phyloP scores from a whole-genome alignment of 2,113 vertebrate species.

The Hippopotamus amphibius region DNA sequence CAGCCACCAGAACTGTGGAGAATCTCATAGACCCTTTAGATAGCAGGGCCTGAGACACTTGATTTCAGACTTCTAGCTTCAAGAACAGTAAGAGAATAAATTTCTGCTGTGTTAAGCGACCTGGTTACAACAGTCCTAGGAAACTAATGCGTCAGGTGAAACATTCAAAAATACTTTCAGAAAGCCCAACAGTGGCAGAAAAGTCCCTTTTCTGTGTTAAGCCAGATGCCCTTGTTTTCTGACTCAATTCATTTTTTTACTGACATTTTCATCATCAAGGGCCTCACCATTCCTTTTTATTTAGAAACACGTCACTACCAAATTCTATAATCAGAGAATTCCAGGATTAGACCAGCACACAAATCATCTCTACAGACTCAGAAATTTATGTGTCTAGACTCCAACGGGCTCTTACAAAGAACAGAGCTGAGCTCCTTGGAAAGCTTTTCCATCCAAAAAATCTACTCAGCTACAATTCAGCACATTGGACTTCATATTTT shows the following conservation, averaged over 20 bases:
- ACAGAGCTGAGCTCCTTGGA: neutral
- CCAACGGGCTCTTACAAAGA: conserved; percentile 27
- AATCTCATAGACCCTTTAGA: neutral
- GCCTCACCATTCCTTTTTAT: conserved; percentile 36
- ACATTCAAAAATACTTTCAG: neutral
- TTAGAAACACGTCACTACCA: conserved; percentile 31
- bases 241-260: conserved; percentile 62
- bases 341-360: neutral
- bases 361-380: conserved; percentile 36
- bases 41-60: fast-evolving
- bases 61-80: neutral
- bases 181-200: neutral
- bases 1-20: neutral
- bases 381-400: conserved; percentile 17
- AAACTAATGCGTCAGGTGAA: neutral
- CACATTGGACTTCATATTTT: conserved; percentile 45
- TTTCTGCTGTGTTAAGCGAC: neutral
- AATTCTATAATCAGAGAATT: conserved; percentile 40
- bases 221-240: conserved; percentile 73
- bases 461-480: neutral
- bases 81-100: neutral
- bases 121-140: neutral
- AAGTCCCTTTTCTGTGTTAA: conserved; percentile 24
- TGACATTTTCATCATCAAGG: conserved; percentile 46
- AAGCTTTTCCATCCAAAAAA: neutral